These are phyloP conservation scores for Eupeodes corollae DNA, from an alignment of 1,140 invertebrate genomes.

Conservation along the genomic window DNA sequence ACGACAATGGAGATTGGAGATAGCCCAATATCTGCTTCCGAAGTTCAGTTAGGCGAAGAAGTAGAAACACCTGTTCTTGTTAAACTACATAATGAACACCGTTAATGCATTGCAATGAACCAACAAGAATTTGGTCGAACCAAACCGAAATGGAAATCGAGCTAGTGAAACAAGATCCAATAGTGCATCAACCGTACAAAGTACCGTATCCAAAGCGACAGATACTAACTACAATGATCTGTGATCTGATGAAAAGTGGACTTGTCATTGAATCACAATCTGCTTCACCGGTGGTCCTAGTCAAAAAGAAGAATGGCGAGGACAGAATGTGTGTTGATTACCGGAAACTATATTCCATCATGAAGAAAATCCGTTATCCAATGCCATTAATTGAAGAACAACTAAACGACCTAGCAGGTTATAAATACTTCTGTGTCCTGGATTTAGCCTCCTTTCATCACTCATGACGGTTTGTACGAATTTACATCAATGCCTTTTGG, in stretches of 20 bases:
- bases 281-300: constrained; percentile 37
- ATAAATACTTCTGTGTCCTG: constrained; percentile 34
- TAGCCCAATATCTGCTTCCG: too few relatives aligned
- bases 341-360: constrained; percentile 22
- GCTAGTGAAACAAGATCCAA: too few relatives aligned
- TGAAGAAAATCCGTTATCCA: constrained; percentile 35
- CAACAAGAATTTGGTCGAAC: too few relatives aligned
- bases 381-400: constrained; percentile 41
- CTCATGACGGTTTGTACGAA: constrained; percentile 23
- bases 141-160: too few relatives aligned
- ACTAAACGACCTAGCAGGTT: constrained; percentile 30
- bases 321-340: constrained; percentile 20
- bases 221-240: constrained; percentile 7
- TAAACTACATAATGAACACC: too few relatives aligned
- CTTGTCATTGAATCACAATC: constrained; percentile 36
- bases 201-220: constrained; percentile 6
- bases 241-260: constrained; percentile 21
- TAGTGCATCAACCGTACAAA: constrained; percentile 4
- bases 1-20: too few relatives aligned
- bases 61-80: too few relatives aligned
- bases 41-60: too few relatives aligned
- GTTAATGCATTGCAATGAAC: too few relatives aligned
- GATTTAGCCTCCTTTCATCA: constrained; percentile 34
- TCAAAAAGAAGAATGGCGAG: constrained; percentile 38
- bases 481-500: constrained; percentile 22